These are phyloP conservation scores for Hemibagrus wyckioides DNA, from an alignment of 2,113 vertebrate species.

Conservation along the genomic window DNA sequence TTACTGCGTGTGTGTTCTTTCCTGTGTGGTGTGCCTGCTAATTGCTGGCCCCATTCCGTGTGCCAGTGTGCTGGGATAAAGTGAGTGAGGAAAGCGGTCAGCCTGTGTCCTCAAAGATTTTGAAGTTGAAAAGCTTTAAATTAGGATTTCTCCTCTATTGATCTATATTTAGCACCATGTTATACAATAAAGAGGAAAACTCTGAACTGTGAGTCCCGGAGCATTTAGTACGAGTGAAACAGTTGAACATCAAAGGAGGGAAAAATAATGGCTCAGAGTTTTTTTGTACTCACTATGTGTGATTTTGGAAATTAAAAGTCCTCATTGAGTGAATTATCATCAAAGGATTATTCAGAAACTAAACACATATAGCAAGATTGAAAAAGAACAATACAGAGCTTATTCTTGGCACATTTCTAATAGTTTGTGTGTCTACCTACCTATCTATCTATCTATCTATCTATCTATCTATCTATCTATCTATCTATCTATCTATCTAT, in stretches of 20 bases:
- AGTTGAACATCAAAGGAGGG: background rate
- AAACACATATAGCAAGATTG: background rate
- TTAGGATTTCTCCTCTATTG: conserved; percentile 3
- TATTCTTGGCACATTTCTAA: background rate
- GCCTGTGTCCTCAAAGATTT: background rate
- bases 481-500: too few species aligned
- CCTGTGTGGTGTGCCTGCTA: conserved; percentile 36
- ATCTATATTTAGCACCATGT: conserved; percentile 8
- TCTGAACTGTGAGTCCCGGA: background rate
- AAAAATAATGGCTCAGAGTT: background rate
- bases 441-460: too few species aligned
- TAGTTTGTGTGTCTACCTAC: background rate
- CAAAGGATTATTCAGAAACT: background rate
- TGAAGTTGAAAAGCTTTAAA: conserved; percentile 3
- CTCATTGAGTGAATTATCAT: background rate
- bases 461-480: too few species aligned
- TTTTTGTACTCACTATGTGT: background rate
- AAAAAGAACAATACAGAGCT: background rate
- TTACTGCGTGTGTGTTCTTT: conserved; percentile 47
- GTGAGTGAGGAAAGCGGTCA: background rate
- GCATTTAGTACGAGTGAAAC: background rate
- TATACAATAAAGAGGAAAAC: background rate
- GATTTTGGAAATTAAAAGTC: background rate
- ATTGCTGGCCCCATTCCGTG: conserved; percentile 35
- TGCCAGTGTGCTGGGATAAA: conserved; percentile 39